phyloP scores from a whole-genome alignment of 2,113 vertebrate genomes.

The Solea senegalensis region DNA sequence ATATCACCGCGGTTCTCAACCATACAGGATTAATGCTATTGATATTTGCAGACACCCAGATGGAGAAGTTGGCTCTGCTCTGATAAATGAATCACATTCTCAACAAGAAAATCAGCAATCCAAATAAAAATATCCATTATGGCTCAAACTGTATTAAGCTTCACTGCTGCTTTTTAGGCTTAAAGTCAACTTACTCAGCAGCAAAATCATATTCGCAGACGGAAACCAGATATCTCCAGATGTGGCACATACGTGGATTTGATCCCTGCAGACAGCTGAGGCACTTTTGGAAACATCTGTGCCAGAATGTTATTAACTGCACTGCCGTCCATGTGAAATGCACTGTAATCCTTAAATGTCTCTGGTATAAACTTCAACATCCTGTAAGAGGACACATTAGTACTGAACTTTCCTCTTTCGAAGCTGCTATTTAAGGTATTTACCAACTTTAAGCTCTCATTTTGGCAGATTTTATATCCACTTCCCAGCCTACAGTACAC shows the following conservation, averaged over 20 bases:
- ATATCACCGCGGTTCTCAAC: too few species aligned
- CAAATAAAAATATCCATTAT: too few species aligned
- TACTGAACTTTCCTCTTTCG: neutral
- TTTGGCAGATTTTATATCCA: slow-evolving; percentile 13
- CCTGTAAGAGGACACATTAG: slow-evolving; percentile 50
- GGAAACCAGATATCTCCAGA: slow-evolving; percentile 57
- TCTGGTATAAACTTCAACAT: slow-evolving; percentile 38
- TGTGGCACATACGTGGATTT: slow-evolving; percentile 63
- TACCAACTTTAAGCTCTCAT: slow-evolving; percentile 34
- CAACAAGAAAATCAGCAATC: too few species aligned
- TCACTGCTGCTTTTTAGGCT: too few species aligned
- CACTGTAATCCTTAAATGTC: slow-evolving; percentile 66
- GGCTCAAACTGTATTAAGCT: too few species aligned
- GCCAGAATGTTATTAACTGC: slow-evolving; percentile 55
- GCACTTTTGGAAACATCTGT: slow-evolving; percentile 61
- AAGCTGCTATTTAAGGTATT: slow-evolving; percentile 30
- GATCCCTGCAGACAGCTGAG: slow-evolving; percentile 70
- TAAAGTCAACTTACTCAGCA: neutral
- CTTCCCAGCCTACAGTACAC: slow-evolving; percentile 2
- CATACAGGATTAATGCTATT: too few species aligned
- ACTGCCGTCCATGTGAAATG: slow-evolving; percentile 56
- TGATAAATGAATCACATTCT: too few species aligned
- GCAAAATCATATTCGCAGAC: slow-evolving; percentile 34
- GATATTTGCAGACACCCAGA: too few species aligned
- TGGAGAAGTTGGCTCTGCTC: too few species aligned